Percentiles rank a stretch among this genome's conserved stretches.
Conservation (phyloP, 2,797 vertebrate genomes). For the Thripadectes ignobilis region DNA sequence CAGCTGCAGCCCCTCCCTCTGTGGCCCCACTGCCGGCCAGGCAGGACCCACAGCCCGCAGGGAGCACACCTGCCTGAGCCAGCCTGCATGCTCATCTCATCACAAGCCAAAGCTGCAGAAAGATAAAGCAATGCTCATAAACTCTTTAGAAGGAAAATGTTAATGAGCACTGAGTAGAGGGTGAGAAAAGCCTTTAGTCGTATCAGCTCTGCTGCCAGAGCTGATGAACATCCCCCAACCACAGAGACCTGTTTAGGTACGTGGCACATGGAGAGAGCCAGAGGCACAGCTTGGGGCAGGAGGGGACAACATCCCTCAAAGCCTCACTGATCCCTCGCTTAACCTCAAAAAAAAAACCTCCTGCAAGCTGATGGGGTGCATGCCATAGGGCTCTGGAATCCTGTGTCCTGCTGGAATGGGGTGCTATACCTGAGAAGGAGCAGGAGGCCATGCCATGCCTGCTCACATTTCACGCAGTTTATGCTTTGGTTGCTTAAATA, state of each 20-base stretch:
- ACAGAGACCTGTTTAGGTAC: not conserved
- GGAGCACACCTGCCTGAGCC: not conserved
- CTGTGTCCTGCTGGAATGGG: fast-evolving
- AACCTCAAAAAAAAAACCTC: fast-evolving
- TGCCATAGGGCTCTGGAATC: not conserved
- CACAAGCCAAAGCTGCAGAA: not conserved
- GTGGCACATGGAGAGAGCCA: fast-evolving
- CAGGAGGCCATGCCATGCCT: not conserved
- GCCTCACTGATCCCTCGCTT: not conserved
- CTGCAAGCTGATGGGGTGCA: fast-evolving
- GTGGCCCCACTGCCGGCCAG: fast-evolving
- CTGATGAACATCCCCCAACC: not conserved
- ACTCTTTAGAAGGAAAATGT: not conserved
- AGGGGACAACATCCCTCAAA: not conserved
- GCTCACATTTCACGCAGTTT: fast-evolving
- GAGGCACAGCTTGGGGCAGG: fast-evolving
- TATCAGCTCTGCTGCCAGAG: not conserved
- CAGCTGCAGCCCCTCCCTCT: not conserved
- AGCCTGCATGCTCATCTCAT: not conserved
- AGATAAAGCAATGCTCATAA: not conserved
- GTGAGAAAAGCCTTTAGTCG: slow-evolving; percentile 8
- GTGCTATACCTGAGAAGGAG: not conserved
- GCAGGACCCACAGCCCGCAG: fast-evolving
- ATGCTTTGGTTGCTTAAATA: not conserved
- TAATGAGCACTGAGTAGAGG: not conserved